Evolutionary conservation across 2,888 invertebrate species (phyloP).

Genomic region (Mesorhabditis spiculigera): DNA sequence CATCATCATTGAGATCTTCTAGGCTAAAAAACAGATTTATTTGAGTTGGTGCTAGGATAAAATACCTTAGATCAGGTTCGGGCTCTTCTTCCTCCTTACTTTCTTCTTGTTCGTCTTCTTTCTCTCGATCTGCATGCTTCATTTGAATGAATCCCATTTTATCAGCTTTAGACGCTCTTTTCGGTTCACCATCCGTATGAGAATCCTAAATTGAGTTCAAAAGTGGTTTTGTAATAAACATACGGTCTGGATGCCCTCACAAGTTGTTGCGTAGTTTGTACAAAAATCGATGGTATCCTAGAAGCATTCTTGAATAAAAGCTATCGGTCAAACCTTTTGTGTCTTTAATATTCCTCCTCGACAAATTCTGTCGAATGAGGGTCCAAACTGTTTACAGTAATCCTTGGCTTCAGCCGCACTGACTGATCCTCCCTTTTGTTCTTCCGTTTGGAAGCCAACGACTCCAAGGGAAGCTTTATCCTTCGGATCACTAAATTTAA

Average conservation of each 20-base stretch:
- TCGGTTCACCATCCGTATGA: constrained; percentile 1
- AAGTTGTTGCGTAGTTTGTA: background rate
- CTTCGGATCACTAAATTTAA: no score
- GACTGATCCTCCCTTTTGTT: no score
- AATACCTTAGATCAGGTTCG: constrained; percentile 5
- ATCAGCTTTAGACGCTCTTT: constrained; percentile 10
- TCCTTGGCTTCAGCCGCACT: no score
- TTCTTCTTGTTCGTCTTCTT: constrained; percentile 16
- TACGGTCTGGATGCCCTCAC: background rate
- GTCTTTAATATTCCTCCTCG: no score
- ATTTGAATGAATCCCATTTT: constrained; percentile 7
- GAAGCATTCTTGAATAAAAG: no score
- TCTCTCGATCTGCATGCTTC: constrained; percentile 14
- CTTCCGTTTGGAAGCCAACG: no score
- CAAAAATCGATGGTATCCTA: background rate
- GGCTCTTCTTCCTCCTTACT: constrained; percentile 9
- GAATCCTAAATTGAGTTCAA: background rate
- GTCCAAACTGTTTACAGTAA: no score
- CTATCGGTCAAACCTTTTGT: no score
- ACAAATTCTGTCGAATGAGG: no score
- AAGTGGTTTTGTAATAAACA: background rate
- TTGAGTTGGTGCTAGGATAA: background rate
- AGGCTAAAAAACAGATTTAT: constrained; percentile 14
- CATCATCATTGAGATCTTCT: constrained; percentile 9
- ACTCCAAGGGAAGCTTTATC: no score